Evolutionary conservation across 2,888 invertebrate genomes (phyloP), one percentile per base, ranked within the genome.

Genomic region (Drosophila vallismaia): DNA sequence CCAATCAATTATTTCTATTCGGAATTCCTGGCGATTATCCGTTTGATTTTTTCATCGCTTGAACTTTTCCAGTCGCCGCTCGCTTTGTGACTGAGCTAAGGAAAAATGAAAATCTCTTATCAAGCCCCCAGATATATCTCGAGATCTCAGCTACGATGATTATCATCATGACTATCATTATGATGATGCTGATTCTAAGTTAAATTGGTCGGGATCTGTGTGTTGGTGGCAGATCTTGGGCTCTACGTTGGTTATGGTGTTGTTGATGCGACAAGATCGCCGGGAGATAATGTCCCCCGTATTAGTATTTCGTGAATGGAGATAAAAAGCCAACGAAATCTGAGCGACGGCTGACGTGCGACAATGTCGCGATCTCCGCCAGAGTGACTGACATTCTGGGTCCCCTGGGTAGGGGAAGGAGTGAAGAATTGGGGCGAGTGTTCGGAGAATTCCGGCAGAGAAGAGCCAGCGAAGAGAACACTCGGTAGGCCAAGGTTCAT

Each of bases 21-120:
- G 28, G 28, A 6, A 5, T 28, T 28, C 28, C 28, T 10, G 24
- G n/a, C 12, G 53, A 45, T 62, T 26, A 33, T 10, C 48, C 14
- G 9, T 40, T 62, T 36, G 12, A 36, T 19, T 40, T 4, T n/a
- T 51, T 71, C 50, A 44, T 33, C 49, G 48, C 29, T 64, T 58
- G 31, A 80, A 78, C 84, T 84, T 88, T 76, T 69, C 71, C 64
- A 80, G 74, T 76, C 79, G 89, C 86, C 83, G 90, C 89, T 89
- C 86, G 89, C 86, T 85, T 79, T 80, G 86, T 89, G 90, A 91
- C 91, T 91, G 88, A 90, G 85, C 64, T 53, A 12, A 29, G 38
- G 64, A 45, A 46, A 64, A 64, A 79, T 84, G 48, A 54, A 63
- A 56, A 58, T 80, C 77, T 86, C 86, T 89, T 86, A 89, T 89